Conservation (phyloP, 2,888 invertebrate genomes). For the Helleia helle region DNA sequence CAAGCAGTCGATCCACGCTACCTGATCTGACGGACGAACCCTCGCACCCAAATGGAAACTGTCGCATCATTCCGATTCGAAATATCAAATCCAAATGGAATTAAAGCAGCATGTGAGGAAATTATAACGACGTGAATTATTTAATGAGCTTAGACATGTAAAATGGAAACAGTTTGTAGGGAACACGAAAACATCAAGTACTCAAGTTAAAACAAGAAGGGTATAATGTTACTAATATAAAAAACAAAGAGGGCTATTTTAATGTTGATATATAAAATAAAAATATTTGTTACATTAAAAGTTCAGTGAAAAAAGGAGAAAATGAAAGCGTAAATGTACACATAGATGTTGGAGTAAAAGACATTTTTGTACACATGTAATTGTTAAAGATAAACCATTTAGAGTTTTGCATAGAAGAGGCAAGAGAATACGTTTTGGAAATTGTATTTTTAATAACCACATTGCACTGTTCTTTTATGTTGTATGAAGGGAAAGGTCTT, state of each 20-base stretch:
- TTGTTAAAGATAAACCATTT: conserved; percentile 56
- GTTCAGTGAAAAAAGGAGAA: conserved; percentile 59
- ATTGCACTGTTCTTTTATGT: conserved; percentile 36
- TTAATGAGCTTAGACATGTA: conserved; percentile 10
- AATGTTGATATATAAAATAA: conserved; percentile 14
- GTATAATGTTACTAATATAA: conserved; percentile 1
- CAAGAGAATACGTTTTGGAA: conserved; percentile 32
- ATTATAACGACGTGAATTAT: conserved; percentile 51
- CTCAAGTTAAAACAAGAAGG: too few species aligned
- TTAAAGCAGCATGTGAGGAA: conserved; percentile 70
- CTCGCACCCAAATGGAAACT: conserved; percentile 72
- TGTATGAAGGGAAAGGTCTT: conserved; percentile 36
- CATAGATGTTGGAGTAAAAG: conserved; percentile 61
- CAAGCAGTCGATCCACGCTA: conserved; percentile 84
- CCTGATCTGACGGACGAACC: conserved; percentile 83
- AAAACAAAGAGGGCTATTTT: conserved; percentile 12
- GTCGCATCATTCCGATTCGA: conserved; percentile 42
- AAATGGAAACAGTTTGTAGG: conserved; percentile 8
- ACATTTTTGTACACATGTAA: conserved; percentile 64
- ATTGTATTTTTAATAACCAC: conserved; percentile 33
- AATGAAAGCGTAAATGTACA: conserved; percentile 52
- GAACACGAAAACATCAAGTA: conserved; percentile 5
- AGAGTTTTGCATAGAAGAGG: conserved; percentile 33
- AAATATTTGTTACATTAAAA: conserved; percentile 36
- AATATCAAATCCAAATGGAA: conserved; percentile 46